These are phyloP conservation scores for Sebastolobus alascanus DNA, from an alignment of 2,797 vertebrate species.

Conservation along the genomic window DNA sequence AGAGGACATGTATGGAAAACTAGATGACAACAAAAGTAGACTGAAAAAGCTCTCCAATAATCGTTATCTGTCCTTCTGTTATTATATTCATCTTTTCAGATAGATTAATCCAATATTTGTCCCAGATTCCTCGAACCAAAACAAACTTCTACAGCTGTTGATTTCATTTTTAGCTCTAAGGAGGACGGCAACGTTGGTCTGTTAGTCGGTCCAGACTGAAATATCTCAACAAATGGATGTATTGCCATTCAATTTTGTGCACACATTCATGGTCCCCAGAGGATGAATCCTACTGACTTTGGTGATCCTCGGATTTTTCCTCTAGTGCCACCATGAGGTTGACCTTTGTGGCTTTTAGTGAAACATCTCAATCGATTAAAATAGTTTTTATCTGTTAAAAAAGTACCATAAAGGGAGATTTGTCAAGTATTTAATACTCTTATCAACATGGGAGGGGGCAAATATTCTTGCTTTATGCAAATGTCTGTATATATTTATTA, in stretches of 20 bases:
- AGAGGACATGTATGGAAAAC: neutral
- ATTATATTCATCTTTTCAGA: neutral
- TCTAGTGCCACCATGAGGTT: neutral
- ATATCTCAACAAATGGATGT: neutral
- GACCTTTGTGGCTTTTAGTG: neutral
- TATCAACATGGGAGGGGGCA: too few relatives aligned
- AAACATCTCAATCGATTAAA: neutral
- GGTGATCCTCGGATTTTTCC: neutral
- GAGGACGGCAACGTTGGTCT: neutral
- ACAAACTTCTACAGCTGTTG: neutral
- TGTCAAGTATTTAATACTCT: too few relatives aligned
- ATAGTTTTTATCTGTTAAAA: too few relatives aligned
- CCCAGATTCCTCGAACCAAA: neutral
- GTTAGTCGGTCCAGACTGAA: neutral
- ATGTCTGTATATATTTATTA: too few relatives aligned
- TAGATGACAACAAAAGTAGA: neutral
- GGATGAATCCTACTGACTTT: neutral
- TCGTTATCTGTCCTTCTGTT: neutral
- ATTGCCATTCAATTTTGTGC: neutral
- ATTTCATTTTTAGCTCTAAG: neutral
- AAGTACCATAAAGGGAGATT: too few relatives aligned
- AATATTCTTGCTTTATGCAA: too few relatives aligned
- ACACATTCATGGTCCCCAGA: neutral
- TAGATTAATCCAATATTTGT: neutral
- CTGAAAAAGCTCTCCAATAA: neutral